Evolutionary conservation across 2,113 vertebrate genomes (phyloP).

Genomic region (Telmatochromis sp.): DNA sequence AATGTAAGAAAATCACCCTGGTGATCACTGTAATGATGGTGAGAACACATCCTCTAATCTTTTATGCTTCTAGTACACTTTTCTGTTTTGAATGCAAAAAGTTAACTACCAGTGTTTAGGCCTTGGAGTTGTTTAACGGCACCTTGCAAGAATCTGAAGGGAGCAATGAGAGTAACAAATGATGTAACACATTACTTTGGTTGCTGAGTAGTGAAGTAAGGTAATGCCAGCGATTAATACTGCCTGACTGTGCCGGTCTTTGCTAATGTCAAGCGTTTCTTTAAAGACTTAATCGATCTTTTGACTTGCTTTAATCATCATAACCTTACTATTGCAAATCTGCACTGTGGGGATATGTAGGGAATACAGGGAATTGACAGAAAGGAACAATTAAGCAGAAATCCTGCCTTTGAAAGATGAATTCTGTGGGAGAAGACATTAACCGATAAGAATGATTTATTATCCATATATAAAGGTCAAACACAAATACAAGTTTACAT

Average conservation of each 20-base stretch:
- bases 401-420: conserved; percentile 3
- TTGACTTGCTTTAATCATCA: not conserved
- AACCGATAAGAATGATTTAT: conserved; percentile 29
- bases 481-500: not conserved
- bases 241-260: not conserved
- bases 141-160: not conserved
- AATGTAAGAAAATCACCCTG: not conserved
- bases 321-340: not conserved
- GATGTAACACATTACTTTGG: not conserved
- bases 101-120: not conserved
- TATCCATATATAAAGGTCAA: conserved; percentile 25
- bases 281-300: not conserved
- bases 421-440: not conserved
- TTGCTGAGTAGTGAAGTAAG: not conserved
- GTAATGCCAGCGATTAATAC: not conserved
- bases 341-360: not conserved
- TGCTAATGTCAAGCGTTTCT: not conserved
- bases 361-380: not conserved
- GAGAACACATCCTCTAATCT: not conserved
- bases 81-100: not conserved
- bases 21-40: not conserved
- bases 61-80: not conserved
- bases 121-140: not conserved
- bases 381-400: not conserved
- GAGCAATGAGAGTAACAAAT: not conserved